Conservation (phyloP, 2,888 invertebrate species). For the Agrochola lychnidis region DNA sequence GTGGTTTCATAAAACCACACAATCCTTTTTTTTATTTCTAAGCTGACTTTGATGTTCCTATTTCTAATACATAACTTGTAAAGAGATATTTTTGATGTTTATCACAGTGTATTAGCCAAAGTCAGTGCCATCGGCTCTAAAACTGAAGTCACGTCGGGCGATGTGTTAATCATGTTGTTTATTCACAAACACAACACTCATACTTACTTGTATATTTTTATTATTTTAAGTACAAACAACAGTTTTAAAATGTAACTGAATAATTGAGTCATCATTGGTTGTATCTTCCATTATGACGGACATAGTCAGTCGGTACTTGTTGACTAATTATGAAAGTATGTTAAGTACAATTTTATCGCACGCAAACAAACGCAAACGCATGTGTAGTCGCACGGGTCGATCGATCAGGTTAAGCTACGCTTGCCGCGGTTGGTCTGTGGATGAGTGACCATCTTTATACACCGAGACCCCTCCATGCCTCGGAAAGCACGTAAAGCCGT, state of each 20-base stretch:
- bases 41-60: neutral
- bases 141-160: slow-evolving; percentile 50
- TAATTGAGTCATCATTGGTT: neutral
- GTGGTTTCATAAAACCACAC: no score
- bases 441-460: no score
- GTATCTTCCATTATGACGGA: neutral
- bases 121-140: slow-evolving; percentile 23
- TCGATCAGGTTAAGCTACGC: no score
- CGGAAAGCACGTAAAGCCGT: no score
- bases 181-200: slow-evolving; percentile 24
- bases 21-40: neutral
- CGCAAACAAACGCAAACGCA: no score
- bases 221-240: neutral
- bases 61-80: neutral
- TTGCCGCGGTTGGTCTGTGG: no score
- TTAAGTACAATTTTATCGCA: no score
- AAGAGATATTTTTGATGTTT: slow-evolving; percentile 1
- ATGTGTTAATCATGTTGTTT: slow-evolving; percentile 48
- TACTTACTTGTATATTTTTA: slow-evolving; percentile 23
- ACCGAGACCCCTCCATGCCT: no score
- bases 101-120: neutral
- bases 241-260: slow-evolving; percentile 5
- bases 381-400: no score
- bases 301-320: neutral
- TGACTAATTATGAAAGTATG: neutral